Evolutionary conservation across 2,113 vertebrate genomes (phyloP), one percentile per base, ranked within the genome.

Genomic region (Chloebia gouldiae): DNA sequence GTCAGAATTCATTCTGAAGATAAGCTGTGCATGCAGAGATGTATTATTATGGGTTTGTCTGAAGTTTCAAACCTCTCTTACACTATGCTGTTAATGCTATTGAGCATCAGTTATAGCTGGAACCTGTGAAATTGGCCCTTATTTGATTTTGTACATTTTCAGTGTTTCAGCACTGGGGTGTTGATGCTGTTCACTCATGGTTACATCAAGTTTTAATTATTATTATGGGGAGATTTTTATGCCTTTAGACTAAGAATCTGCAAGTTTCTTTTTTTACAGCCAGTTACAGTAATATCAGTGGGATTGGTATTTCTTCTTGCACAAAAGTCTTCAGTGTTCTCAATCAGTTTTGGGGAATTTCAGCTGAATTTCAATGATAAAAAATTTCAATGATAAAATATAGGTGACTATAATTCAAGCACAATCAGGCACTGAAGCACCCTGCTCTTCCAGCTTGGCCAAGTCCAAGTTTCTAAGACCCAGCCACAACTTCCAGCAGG

Each of bases 31-130:
- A 4, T 35, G 10, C 9, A 31, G 35, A 24, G 11, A 7, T 10
- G 4, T 4, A 6, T 56, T 37, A 10, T 60, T 15, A 7, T 13
- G 9, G 14, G 3, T 44, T 33, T 40, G 1, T 25, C 10, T 35
- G 19, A 30, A 45, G 13, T 56, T 5, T 65, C 33, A 28, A 49
- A 23, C 27, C 28, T 30, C 6, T 31, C 2, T n/a, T 22, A 8
- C 6, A 18, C 5, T 8, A 6, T 1, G 8, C 35, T 59, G 23
- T 35, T 37, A 19, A 14, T 40, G 40, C 35, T 15, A 8, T 0
- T 59, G 35, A 76, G 11, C 53, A 68, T 11, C 65, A 15, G 3
- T 2, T 45, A 22, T 11, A 28, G 30, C 6, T 54, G 30, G 18
- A 81, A 64, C 11, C 13, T 27, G 4, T 31, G 13, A 54, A 69